phyloP scores from a whole-genome alignment of 1,140 invertebrate genomes.

The Hyposmocoma kahamanoa region DNA sequence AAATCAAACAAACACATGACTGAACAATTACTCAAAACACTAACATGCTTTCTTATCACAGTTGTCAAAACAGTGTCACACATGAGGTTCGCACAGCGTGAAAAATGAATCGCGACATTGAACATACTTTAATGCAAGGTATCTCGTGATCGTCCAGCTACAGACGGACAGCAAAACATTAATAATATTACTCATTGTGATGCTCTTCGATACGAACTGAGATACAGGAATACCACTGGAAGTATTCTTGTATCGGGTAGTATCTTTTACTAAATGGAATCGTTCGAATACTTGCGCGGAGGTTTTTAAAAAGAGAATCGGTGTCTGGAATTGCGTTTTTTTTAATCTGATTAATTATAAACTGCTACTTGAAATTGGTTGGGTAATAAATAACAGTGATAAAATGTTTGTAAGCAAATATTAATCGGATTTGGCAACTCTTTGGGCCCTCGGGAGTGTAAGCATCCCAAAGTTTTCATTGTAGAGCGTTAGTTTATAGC shows the following conservation, averaged over 20 bases:
- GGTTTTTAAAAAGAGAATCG: too few relatives aligned
- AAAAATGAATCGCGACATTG: slow-evolving; percentile 58
- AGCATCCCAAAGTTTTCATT: too few relatives aligned
- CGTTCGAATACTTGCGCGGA: slow-evolving; percentile 9
- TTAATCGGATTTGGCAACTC: too few relatives aligned
- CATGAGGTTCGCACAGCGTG: slow-evolving; percentile 35
- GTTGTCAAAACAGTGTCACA: slow-evolving; percentile 46
- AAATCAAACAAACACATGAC: slow-evolving; percentile 24
- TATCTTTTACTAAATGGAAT: slow-evolving; percentile 4
- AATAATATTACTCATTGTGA: slow-evolving; percentile 66
- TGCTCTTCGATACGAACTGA: slow-evolving; percentile 14
- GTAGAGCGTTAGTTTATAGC: too few relatives aligned
- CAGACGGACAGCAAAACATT: slow-evolving; percentile 56
- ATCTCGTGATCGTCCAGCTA: slow-evolving; percentile 48
- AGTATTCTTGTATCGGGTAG: slow-evolving; percentile 3
- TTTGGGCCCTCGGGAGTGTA: too few relatives aligned
- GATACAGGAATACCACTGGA: not conserved
- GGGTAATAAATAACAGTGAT: too few relatives aligned
- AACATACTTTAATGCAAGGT: slow-evolving; percentile 58
- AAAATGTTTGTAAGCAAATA: too few relatives aligned
- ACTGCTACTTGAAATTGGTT: too few relatives aligned
- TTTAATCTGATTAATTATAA: too few relatives aligned
- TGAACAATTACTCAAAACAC: slow-evolving; percentile 31
- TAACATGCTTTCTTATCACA: slow-evolving; percentile 44
- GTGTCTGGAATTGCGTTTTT: too few relatives aligned